Evolutionary conservation across 2,888 invertebrate species (phyloP), one percentile per base, ranked within the genome.

Genomic region (Tigriopus californicus): DNA sequence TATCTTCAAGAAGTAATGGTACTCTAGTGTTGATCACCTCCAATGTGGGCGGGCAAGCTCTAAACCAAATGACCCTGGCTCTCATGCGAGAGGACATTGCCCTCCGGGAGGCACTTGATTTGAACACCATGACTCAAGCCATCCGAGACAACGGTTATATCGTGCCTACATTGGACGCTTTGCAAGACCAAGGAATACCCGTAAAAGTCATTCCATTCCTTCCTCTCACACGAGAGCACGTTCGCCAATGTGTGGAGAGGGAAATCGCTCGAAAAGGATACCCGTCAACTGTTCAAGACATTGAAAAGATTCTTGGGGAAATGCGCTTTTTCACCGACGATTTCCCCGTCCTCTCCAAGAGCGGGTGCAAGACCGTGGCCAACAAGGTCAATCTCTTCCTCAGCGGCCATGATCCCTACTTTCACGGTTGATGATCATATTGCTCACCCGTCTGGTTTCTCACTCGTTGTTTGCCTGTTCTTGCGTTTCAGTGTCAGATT

Each of bases 161-260:
- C 4, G 11, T 41, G 15, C 24, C 6, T 13, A n/a, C 41, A 12
- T n/a, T 33, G 1, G 33, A 25, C n/a, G 13, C 18, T 18, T 15
- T 54, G 18, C 40, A 18, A n/a, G 40, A 54, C 10, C 54, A 40
- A 8, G 41, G 41, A 41, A 54, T 54, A 13, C 41, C 18, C 22
- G 41, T 41, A 13, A 13, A n/a, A 33, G 15, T 54, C 15, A 41
- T 54, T 18, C 54, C 54, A 10, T 54, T 54, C 41, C 54, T 54
- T 13, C 54, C 54, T 18, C 54, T 54, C n/a, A 41, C 54, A 12
- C 25, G 54, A 12, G 41, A 33, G 11, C 54, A 54, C 41, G 54
- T 54, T 8, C n/a, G 41, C 12, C 18, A 54, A 54, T 54, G 54
- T 41, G 41, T 54, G 33, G 54, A 15, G 15, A 24, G 18, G 11